Base-by-base conservation (phyloP, 2,888 invertebrate genomes). In the Drosophila anomalata region DNA sequence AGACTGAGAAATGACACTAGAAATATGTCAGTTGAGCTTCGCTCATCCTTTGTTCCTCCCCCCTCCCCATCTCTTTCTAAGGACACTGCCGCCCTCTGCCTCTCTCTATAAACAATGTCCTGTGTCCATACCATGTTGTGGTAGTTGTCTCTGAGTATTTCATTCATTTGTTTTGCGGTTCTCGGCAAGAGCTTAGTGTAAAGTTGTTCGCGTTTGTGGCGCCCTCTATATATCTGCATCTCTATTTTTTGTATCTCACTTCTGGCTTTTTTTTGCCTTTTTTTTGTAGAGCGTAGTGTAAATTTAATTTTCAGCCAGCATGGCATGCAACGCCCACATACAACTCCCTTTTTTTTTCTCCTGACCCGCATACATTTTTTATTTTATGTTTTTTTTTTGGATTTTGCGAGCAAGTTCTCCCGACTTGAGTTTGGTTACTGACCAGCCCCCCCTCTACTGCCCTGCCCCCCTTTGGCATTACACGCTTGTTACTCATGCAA, bases 401-500 rank as follows among this genome's bases (percentile, higher is more conserved):
- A 61, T 67, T 50, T 44, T 24, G 22, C 17, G 33, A 14, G 29
- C 29, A 29, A 14, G 44, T 12, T 44, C 44, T 12, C 22, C 4
- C 3, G 22, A 44, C 42, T 46, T 39, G 51, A 73, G 58, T 52
- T 51, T 67, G 63, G 53, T 31, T 75, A 62, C 48, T 53, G 67
- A 66, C 67, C 65, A 67, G 17, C 17, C 17, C 17, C 17, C 17
- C 17, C 17, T 17, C 17, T 1, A 17, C 17, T 1, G 17, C 17
- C 17, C 17, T 17, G 17, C 17, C 17, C 17, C 17, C 1, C 1
- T 11, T 20, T 31, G 56, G 55, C 76, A 85, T 81, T 85, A 82
- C 77, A 87, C 71, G 82, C 82, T 78, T 85, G 87, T 85, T 82
- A 87, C 79, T 85, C 85, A 85, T 85, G 75, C 79, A 76, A 76